These are phyloP conservation scores for Magallana angulata DNA, from an alignment of 1,140 invertebrate species.

Conservation along the genomic window DNA sequence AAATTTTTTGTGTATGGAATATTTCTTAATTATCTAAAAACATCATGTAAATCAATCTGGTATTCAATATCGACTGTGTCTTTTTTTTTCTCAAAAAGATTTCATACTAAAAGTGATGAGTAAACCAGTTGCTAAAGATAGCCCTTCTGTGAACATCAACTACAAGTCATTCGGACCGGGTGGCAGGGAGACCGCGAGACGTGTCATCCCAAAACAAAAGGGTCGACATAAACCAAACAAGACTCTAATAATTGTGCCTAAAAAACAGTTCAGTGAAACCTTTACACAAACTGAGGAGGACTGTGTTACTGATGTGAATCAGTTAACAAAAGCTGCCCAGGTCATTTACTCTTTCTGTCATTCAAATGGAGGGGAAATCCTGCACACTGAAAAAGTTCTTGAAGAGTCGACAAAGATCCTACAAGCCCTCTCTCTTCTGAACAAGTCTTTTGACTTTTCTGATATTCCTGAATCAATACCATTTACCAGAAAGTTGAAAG, in stretches of 20 bases:
- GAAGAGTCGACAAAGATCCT: not conserved
- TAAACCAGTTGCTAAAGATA: not conserved
- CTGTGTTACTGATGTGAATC: not conserved
- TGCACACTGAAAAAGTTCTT: not conserved
- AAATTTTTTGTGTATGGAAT: no score
- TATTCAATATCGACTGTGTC: no score
- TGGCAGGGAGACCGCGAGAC: not conserved
- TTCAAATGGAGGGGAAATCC: not conserved
- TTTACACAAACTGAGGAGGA: not conserved
- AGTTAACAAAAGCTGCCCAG: not conserved
- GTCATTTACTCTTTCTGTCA: conserved; percentile 1
- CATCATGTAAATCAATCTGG: no score
- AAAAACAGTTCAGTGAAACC: not conserved
- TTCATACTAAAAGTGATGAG: not conserved
- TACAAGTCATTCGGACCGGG: not conserved
- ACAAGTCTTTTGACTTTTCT: conserved; percentile 9
- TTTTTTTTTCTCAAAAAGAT: no score
- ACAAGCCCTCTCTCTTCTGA: not conserved
- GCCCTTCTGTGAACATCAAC: not conserved
- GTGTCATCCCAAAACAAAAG: not conserved
- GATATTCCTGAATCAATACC: conserved; percentile 4
- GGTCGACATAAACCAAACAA: not conserved
- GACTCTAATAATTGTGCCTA: not conserved
- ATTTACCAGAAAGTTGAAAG: not conserved
- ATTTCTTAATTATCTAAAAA: no score